Evolutionary conservation across 2,888 invertebrate genomes (phyloP).

Genomic region (Ophion ventricosus): DNA sequence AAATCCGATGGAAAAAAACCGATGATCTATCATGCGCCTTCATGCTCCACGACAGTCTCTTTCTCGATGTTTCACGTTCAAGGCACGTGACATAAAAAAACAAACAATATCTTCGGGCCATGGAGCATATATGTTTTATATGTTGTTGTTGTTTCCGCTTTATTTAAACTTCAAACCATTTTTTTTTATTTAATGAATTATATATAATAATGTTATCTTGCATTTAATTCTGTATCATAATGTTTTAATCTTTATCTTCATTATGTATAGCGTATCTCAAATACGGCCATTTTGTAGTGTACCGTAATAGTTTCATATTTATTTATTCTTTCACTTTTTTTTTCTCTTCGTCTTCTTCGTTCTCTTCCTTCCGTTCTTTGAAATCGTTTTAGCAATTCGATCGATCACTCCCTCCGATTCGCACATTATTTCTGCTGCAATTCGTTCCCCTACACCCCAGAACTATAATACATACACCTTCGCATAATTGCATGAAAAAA

Average conservation of each 20-base stretch:
- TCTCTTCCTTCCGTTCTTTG: conserved; percentile 41
- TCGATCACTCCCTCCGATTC: conserved; percentile 35
- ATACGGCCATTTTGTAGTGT: conserved; percentile 72
- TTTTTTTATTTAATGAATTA: conserved; percentile 77
- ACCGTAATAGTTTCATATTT: conserved; percentile 57
- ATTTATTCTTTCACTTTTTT: conserved; percentile 55
- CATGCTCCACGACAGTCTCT: conserved; percentile 38
- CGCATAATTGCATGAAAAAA: conserved; percentile 57
- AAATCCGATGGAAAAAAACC: conserved; percentile 36
- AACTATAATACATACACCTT: conserved; percentile 77
- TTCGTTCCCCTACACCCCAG: conserved; percentile 53
- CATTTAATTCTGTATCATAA: conserved; percentile 78
- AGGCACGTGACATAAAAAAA: conserved; percentile 73
- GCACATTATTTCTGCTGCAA: conserved; percentile 20
- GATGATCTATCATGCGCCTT: conserved; percentile 12
- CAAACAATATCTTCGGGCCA: conserved; percentile 71
- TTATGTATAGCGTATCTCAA: conserved; percentile 80
- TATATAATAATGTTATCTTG: conserved; percentile 78
- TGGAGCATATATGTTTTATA: conserved; percentile 68
- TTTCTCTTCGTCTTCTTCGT: conserved; percentile 34
- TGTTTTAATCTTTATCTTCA: conserved; percentile 78
- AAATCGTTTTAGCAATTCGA: conserved; percentile 56
- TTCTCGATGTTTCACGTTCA: conserved; percentile 19
- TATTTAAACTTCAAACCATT: conserved; percentile 81
- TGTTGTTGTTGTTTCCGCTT: conserved; percentile 71